Evolutionary conservation across 2,888 invertebrate genomes (phyloP).

Genomic region (Timema podura): DNA sequence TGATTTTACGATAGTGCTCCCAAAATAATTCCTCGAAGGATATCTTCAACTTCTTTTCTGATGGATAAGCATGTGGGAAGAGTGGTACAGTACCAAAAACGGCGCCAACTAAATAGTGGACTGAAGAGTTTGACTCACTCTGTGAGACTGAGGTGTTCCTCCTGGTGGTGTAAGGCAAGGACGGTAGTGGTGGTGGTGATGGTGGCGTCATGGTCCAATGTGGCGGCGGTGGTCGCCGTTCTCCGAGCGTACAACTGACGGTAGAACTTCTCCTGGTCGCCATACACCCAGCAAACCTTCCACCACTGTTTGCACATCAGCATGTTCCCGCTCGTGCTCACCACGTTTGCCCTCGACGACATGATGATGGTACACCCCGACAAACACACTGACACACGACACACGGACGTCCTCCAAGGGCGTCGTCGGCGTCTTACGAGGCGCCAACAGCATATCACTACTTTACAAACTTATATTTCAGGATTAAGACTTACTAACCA

Average conservation of each 20-base stretch:
- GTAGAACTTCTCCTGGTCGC: constrained; percentile 81
- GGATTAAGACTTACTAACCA: too few relatives aligned
- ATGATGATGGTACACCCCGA: constrained; percentile 31
- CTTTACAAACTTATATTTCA: background rate
- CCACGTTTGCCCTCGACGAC: constrained; percentile 40
- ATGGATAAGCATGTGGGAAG: too few relatives aligned
- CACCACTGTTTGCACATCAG: constrained; percentile 85
- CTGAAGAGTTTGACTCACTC: constrained; percentile 19
- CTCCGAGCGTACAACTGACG: constrained; percentile 67
- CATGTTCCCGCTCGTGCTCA: constrained; percentile 58
- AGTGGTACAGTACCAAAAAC: too few relatives aligned
- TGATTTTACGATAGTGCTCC: too few relatives aligned
- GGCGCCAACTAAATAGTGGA: too few relatives aligned
- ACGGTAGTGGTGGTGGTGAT: constrained; percentile 21
- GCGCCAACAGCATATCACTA: constrained; percentile 13
- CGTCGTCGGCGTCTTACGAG: background rate
- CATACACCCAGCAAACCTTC: constrained; percentile 85
- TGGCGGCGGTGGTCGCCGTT: constrained; percentile 29
- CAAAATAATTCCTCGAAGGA: too few relatives aligned
- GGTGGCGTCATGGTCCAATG: background rate
- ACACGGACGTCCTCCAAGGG: constrained; percentile 6
- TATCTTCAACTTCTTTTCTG: too few relatives aligned
- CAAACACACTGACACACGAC: constrained; percentile 1
- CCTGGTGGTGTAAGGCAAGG: constrained; percentile 16
- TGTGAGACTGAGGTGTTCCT: background rate